These are phyloP conservation scores for Gibbula magus DNA, from an alignment of 2,888 invertebrate genomes.

Conservation along the genomic window DNA sequence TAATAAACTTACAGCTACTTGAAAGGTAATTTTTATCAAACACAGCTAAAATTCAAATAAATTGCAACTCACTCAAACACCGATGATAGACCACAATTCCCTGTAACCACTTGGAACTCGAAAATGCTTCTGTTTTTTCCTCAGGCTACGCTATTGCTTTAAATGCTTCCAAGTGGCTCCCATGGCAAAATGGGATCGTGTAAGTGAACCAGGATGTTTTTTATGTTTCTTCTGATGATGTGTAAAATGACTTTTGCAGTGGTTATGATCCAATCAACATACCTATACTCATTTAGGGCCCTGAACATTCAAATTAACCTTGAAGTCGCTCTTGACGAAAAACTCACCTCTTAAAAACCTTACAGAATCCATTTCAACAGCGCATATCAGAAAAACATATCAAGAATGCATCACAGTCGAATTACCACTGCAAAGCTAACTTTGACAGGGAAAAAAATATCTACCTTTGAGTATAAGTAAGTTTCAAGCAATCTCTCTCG, in stretches of 20 bases:
- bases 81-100: not conserved
- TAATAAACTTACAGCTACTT: too few relatives aligned
- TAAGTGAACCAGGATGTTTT: not conserved
- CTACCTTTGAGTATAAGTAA: not conserved
- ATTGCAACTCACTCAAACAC: not conserved
- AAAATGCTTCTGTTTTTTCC: not conserved
- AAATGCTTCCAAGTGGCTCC: not conserved
- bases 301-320: not conserved
- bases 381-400: not conserved
- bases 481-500: not conserved
- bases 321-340: not conserved
- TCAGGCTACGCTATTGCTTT: not conserved
- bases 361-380: not conserved
- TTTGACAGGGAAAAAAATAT: not conserved
- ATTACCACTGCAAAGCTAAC: not conserved
- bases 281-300: not conserved
- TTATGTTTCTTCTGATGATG: constrained; percentile 1
- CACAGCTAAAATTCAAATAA: too few relatives aligned
- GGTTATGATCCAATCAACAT: not conserved
- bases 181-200: not conserved
- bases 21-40: too few relatives aligned
- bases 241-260: constrained; percentile 7
- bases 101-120: not conserved
- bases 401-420: not conserved
- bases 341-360: not conserved